Percentiles rank a stretch among this genome's conserved stretches.
phyloP scores from a whole-genome alignment of 2,797 vertebrate genomes.

The Siniperca undulata region DNA sequence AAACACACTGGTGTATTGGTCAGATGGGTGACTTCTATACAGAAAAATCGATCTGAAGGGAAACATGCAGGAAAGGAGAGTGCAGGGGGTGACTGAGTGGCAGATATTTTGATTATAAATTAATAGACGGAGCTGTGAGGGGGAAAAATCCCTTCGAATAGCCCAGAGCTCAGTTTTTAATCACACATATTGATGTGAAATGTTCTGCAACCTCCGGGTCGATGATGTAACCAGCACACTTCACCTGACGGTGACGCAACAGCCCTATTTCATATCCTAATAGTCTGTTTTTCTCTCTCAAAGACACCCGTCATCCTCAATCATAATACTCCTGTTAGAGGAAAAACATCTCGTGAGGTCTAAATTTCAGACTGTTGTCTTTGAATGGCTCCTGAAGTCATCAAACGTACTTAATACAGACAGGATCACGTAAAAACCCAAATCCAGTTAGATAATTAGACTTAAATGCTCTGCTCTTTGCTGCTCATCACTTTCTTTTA shows the following conservation, averaged over 20 bases:
- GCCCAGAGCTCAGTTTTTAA: slow-evolving; percentile 49
- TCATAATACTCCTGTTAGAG: neutral
- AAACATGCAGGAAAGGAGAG: neutral
- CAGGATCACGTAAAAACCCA: neutral
- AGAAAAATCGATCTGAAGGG: neutral
- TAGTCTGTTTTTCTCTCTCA: neutral
- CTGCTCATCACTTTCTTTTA: neutral
- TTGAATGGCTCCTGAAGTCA: slow-evolving; percentile 21
- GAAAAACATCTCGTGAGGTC: neutral
- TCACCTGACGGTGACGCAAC: slow-evolving; percentile 36
- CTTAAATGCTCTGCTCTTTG: neutral
- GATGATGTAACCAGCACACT: slow-evolving; percentile 50
- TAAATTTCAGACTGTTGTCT: slow-evolving; percentile 8
- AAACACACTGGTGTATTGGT: neutral
- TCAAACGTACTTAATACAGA: neutral
- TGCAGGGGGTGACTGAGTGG: neutral
- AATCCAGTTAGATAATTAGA: slow-evolving; percentile 12
- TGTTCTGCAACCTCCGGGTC: slow-evolving; percentile 22
- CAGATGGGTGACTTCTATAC: slow-evolving; percentile 2
- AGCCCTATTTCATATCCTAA: neutral
- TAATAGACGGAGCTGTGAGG: neutral
- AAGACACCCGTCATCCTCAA: neutral
- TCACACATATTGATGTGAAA: slow-evolving; percentile 52
- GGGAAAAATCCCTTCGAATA: slow-evolving; percentile 9
- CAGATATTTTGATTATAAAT: slow-evolving; percentile 23